Conservation (phyloP, 2,797 vertebrate genomes). For the Poecilia gillii region DNA sequence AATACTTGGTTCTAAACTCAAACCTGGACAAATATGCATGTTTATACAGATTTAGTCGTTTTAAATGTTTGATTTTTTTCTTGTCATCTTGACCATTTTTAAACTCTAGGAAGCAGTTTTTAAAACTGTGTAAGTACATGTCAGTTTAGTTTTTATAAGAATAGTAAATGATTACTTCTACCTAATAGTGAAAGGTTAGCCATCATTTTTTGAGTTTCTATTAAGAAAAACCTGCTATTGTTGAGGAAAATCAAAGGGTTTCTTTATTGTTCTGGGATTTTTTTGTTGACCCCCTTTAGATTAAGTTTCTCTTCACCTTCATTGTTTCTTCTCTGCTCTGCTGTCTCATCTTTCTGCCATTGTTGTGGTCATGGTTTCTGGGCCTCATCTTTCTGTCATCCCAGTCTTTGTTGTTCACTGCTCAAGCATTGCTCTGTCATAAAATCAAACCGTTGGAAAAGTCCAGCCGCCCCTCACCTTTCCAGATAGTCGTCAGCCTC, state of each 20-base stretch:
- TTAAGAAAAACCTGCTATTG: background rate
- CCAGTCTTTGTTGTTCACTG: background rate
- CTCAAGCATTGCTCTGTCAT: constrained; percentile 26
- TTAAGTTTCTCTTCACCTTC: constrained; percentile 7
- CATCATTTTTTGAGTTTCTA: background rate
- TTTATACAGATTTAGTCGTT: background rate
- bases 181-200: background rate
- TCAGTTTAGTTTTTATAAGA: background rate
- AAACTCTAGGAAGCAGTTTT: background rate
- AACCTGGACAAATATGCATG: background rate
- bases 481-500: constrained; percentile 51
- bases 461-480: constrained; percentile 57
- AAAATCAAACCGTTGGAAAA: constrained; percentile 47
- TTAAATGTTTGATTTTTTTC: background rate
- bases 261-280: constrained; percentile 8
- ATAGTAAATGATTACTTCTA: background rate
- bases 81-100: background rate
- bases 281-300: background rate
- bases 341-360: constrained; percentile 4
- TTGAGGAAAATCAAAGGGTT: constrained; percentile 22
- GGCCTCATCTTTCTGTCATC: constrained; percentile 20
- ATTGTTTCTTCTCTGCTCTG: background rate
- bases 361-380: constrained; percentile 14
- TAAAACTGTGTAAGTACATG: background rate
- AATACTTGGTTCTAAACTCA: background rate